A percentile compares a stretch with the other conserved stretches of the same genome.
phyloP scores from a whole-genome alignment of 2,888 invertebrate species.

The Tanaodytes sp. region DNA sequence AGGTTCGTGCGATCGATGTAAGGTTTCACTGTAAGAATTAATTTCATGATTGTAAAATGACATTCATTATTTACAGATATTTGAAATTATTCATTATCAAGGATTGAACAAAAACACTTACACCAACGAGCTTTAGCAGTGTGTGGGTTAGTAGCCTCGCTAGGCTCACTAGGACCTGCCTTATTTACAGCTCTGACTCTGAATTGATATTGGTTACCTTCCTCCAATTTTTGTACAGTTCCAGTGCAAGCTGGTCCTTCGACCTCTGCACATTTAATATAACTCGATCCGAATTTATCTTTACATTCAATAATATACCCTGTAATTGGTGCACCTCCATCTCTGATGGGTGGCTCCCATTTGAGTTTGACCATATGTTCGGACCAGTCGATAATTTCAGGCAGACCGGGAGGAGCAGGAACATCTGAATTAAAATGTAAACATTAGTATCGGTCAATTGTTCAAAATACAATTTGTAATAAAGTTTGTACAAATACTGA shows the following conservation, averaged over 20 bases:
- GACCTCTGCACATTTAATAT: slow-evolving; percentile 87
- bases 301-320: slow-evolving; percentile 95
- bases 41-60: neutral
- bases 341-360: slow-evolving; percentile 90
- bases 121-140: slow-evolving; percentile 90
- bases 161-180: slow-evolving; percentile 94
- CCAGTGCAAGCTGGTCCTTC: slow-evolving; percentile 92
- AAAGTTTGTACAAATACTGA: too few relatives aligned
- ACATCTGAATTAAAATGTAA: slow-evolving; percentile 74
- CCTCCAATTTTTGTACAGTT: slow-evolving; percentile 87
- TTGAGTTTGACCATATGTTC: slow-evolving; percentile 92
- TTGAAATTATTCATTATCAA: neutral
- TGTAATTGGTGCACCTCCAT: slow-evolving; percentile 94
- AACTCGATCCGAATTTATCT: slow-evolving; percentile 94
- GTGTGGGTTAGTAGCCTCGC: slow-evolving; percentile 93
- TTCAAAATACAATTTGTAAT: too few relatives aligned
- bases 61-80: neutral
- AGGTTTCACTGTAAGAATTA: slow-evolving; percentile 84
- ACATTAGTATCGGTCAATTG: too few relatives aligned
- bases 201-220: slow-evolving; percentile 91
- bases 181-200: slow-evolving; percentile 90
- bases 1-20: slow-evolving; percentile 93
- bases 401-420: slow-evolving; percentile 90
- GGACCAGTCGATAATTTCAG: slow-evolving; percentile 92
- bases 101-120: slow-evolving; percentile 75